Evolutionary conservation across 2,797 vertebrate genomes (phyloP).

Genomic region (Ceryle rudis): DNA sequence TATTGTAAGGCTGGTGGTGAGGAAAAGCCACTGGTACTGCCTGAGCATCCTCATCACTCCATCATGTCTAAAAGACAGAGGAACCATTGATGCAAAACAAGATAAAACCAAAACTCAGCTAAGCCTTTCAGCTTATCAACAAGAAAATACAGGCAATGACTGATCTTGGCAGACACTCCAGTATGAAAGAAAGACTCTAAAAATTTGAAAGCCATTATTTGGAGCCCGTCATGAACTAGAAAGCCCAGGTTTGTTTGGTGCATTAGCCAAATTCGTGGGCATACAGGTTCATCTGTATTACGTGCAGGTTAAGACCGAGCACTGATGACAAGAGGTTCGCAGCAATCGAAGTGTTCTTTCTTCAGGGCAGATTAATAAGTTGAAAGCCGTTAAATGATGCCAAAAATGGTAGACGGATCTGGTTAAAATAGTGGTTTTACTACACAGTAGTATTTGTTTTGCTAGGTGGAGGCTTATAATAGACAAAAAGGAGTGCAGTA

Average conservation of each 20-base stretch:
- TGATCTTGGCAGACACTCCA: accelerated
- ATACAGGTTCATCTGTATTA: not conserved
- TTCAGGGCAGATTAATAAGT: not conserved
- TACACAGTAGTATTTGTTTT: not conserved
- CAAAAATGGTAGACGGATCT: not conserved
- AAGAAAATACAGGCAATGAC: not conserved
- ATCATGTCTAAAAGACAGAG: not conserved
- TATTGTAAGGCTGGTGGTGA: not conserved
- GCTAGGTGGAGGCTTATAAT: not conserved
- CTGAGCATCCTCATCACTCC: not conserved
- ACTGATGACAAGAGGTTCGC: not conserved
- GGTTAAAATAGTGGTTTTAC: not conserved
- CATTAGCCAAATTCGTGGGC: not conserved
- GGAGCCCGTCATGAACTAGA: not conserved
- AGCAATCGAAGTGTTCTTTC: not conserved
- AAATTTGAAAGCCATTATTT: not conserved
- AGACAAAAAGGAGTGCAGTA: not conserved
- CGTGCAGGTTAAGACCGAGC: accelerated
- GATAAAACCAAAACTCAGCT: not conserved
- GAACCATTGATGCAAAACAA: not conserved
- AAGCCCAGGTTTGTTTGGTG: not conserved
- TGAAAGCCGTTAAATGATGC: not conserved
- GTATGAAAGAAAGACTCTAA: not conserved
- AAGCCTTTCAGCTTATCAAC: not conserved
- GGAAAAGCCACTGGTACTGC: not conserved